Conservation (phyloP, 2,888 invertebrate genomes). For the Caenorhabditis panamensis region DNA sequence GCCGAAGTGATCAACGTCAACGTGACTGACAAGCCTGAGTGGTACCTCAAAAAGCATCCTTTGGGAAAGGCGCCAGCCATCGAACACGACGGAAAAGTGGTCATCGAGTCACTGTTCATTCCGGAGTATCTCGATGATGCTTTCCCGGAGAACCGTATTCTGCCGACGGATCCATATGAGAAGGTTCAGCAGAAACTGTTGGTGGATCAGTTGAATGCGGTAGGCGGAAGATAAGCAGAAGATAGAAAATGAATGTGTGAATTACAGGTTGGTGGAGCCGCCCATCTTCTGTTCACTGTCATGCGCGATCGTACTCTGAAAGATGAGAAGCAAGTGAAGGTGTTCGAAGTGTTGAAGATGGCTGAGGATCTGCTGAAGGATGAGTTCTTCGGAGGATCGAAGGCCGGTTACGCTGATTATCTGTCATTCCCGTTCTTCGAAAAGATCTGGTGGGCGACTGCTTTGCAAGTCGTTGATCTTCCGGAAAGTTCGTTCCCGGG, state of each 20-base stretch:
- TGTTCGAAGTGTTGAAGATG: conserved; percentile 58
- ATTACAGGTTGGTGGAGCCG: conserved; percentile 61
- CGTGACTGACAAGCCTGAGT: conserved; percentile 86
- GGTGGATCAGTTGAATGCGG: conserved; percentile 85
- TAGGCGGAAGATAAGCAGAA: conserved; percentile 17
- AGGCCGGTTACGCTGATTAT: conserved; percentile 69
- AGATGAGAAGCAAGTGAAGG: conserved; percentile 59
- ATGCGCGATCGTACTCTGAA: conserved; percentile 55
- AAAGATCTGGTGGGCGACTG: conserved; percentile 62
- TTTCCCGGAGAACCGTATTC: conserved; percentile 85
- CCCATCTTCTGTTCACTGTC: conserved; percentile 57
- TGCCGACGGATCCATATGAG: conserved; percentile 85
- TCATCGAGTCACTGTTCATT: conserved; percentile 89
- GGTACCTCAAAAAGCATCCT: conserved; percentile 85
- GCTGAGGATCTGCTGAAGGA: conserved; percentile 61
- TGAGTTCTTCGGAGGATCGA: conserved; percentile 64
- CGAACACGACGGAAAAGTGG: conserved; percentile 83
- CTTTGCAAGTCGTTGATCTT: conserved; percentile 48
- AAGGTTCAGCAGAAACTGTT: conserved; percentile 87
- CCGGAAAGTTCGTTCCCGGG: conserved; percentile 59
- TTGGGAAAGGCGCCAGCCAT: conserved; percentile 87
- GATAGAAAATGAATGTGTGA: no score
- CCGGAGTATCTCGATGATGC: conserved; percentile 90
- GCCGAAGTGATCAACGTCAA: conserved; percentile 68
- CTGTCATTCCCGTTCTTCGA: conserved; percentile 74